A percentile compares a stretch with the other conserved stretches of the same genome.
Conservation (phyloP, 2,113 vertebrate genomes). For the Ascaphus truei region DNA sequence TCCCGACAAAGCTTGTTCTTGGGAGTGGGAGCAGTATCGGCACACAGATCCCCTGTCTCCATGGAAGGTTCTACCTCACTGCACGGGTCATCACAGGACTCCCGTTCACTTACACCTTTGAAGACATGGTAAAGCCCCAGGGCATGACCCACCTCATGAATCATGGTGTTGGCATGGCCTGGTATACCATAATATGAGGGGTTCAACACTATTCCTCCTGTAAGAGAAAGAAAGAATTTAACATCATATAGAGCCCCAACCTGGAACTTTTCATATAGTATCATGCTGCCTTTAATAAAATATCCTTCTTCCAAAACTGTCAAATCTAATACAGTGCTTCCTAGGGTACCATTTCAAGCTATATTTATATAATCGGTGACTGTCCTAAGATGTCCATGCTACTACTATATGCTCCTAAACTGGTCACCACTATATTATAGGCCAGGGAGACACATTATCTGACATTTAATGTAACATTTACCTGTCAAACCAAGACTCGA, state of each 20-base stretch:
- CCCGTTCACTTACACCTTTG: conserved; percentile 90
- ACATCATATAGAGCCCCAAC: not conserved
- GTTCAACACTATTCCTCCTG: conserved; percentile 92
- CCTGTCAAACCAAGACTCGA: no score
- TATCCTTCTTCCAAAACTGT: not conserved
- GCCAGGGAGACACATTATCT: not conserved
- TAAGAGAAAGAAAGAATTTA: conserved; percentile 25
- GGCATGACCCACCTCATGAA: conserved; percentile 92
- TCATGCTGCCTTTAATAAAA: not conserved
- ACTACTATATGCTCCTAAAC: no score
- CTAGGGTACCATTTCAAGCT: no score
- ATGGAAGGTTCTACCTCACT: conserved; percentile 84
- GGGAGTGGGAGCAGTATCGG: conserved; percentile 85
- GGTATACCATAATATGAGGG: conserved; percentile 84
- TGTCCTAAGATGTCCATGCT: no score
- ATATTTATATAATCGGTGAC: no score
- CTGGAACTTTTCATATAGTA: not conserved
- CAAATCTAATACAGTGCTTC: no score
- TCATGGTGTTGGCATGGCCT: conserved; percentile 91
- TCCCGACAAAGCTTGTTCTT: conserved; percentile 88
- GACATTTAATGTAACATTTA: no score
- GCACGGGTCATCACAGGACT: conserved; percentile 94
- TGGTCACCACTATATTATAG: no score
- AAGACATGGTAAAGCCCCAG: conserved; percentile 96
- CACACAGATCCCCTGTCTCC: conserved; percentile 95